Conservation (phyloP, 2,113 vertebrate species). For the Melospiza georgiana region DNA sequence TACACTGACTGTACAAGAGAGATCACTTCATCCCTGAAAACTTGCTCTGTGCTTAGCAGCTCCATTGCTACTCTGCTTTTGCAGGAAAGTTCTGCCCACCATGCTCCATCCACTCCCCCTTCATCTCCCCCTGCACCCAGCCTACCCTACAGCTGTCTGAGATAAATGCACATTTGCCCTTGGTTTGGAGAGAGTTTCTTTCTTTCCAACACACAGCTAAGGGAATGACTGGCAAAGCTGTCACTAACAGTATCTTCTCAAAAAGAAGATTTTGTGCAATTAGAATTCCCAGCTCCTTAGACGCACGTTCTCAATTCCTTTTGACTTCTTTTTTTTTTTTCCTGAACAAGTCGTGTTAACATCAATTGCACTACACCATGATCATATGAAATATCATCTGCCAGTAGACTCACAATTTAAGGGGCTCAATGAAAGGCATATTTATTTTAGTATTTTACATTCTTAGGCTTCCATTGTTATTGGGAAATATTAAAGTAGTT, state of each 20-base stretch:
- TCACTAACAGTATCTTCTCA: not conserved
- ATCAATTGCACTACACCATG: not conserved
- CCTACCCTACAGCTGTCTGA: not conserved
- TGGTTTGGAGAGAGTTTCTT: not conserved
- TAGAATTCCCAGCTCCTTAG: not conserved
- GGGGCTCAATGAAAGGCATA: not conserved
- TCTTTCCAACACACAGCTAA: not conserved
- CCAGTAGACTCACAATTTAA: not conserved
- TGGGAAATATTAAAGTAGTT: not conserved
- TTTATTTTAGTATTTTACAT: not conserved
- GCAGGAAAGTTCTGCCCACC: not conserved
- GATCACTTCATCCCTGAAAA: not conserved
- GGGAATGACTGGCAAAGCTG: not conserved
- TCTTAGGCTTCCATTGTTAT: not conserved
- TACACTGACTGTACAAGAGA: not conserved
- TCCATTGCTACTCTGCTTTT: not conserved
- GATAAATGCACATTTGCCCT: not conserved
- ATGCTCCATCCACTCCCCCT: accelerated
- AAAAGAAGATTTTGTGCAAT: not conserved
- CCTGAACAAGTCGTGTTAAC: not conserved
- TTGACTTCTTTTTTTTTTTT: not conserved
- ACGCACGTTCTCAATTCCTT: not conserved
- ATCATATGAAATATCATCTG: not conserved
- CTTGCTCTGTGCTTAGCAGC: not conserved
- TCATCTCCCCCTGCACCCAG: not conserved